phyloP scores from a whole-genome alignment of 2,797 vertebrate genomes.

The Chrosomus eos region DNA sequence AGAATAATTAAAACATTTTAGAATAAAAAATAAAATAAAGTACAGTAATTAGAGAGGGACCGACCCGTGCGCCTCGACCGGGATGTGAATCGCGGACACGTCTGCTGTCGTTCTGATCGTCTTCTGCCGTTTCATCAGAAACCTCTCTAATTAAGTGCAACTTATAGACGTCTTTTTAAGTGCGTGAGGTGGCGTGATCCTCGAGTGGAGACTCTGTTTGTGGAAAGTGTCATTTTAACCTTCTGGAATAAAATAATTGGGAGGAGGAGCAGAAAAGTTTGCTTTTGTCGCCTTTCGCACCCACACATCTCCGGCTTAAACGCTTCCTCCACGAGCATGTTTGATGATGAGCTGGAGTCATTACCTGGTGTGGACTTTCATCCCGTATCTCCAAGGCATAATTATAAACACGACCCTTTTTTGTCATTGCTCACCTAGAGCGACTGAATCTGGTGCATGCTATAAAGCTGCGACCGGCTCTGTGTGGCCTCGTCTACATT shows the following conservation, averaged over 20 bases:
- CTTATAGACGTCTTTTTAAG: constrained; percentile 52
- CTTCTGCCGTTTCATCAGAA: constrained; percentile 58
- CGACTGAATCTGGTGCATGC: no score
- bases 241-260: constrained; percentile 57
- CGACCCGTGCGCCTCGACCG: constrained; percentile 54
- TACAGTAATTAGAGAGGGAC: constrained; percentile 63
- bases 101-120: constrained; percentile 52
- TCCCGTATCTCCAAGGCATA: no score
- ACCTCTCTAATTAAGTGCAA: constrained; percentile 62
- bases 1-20: no score
- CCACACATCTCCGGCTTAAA: constrained; percentile 17
- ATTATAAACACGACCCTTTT: no score
- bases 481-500: no score
- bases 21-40: no score
- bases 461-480: no score
- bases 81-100: constrained; percentile 49
- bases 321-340: constrained; percentile 30
- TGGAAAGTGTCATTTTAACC: constrained; percentile 51
- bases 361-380: no score
- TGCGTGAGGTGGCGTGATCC: constrained; percentile 32
- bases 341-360: no score
- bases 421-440: no score
- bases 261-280: constrained; percentile 37
- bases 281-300: constrained; percentile 30
- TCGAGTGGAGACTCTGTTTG: constrained; percentile 46